Conservation (phyloP, 2,888 invertebrate species). For the Nowickia ferox region DNA sequence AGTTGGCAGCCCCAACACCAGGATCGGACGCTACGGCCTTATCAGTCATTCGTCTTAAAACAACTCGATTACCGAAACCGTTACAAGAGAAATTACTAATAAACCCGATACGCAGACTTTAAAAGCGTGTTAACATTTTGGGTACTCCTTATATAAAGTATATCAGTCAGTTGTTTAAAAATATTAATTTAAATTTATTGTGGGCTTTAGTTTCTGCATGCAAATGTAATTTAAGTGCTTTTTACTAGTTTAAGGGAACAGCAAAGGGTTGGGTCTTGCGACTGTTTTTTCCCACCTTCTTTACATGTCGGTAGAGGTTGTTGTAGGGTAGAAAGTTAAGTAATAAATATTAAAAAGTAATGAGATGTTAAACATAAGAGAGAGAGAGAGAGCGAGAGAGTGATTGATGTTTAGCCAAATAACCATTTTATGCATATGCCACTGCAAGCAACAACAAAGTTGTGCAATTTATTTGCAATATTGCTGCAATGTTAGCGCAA, state of each 20-base stretch:
- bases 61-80: too few relatives aligned
- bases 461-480: constrained; percentile 15
- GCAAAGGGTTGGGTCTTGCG: constrained; percentile 1
- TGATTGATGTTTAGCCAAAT: constrained; percentile 51
- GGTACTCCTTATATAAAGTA: neutral
- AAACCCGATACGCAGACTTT: neutral
- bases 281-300: neutral
- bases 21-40: too few relatives aligned
- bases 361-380: constrained; percentile 64
- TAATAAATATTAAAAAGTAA: constrained; percentile 47
- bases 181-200: neutral
- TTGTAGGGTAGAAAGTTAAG: constrained; percentile 19
- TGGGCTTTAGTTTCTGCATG: constrained; percentile 27
- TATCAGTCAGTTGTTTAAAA: constrained; percentile 1
- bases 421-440: constrained; percentile 58
- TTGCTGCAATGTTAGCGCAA: constrained; percentile 23
- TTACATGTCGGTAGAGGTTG: constrained; percentile 15
- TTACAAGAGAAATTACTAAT: too few relatives aligned
- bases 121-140: neutral
- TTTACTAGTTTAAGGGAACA: constrained; percentile 1
- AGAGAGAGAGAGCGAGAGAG: neutral
- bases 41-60: too few relatives aligned
- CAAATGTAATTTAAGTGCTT: constrained; percentile 14
- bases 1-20: too few relatives aligned
- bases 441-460: constrained; percentile 47